Evolutionary conservation across 2,888 invertebrate genomes (phyloP), one percentile per base, ranked within the genome.

Genomic region (Chymomyza amoena): DNA sequence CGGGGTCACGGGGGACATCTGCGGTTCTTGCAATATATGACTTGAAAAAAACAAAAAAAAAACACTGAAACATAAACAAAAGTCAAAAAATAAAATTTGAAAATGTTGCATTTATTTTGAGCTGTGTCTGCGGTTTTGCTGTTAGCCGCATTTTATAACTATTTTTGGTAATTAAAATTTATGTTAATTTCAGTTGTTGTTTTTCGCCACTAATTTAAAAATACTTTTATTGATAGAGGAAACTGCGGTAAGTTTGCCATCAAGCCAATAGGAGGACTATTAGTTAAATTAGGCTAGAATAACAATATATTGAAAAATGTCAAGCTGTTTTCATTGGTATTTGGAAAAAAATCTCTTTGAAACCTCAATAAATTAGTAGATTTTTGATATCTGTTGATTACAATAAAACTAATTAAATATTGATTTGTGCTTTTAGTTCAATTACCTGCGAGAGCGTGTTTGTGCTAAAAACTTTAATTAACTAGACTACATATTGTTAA

Each of bases 161-260:
- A 76, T 73, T 79, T 79, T 72, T 51, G 76, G 73, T 76, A 71
- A 78, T 79, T 78, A 69, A 73, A 73, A 78, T 78, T 78, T 78
- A 79, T 78, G 79, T 67, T 76, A 79, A 78, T 79, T 76, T 69
- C 39, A 52, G 69, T 67, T 69, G 54, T 69, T 67, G 76, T 78
- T 72, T 78, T 76, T 25, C 2, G 67, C 10, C 51, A 57, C 79
- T 78, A 78, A 79, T 79, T 78, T 77, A 68, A 78, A 78, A 78
- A 60, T 32, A 32, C 63, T 76, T 79, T 75, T 45, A 45, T 45
- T 3, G 13, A 13, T 13, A 6, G 6, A 45, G 39, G 39, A 45
- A 45, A 45, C 39, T 45, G 39, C 39, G 39, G 39, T 13, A 13
- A 4, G 39, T 45, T 32, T 45, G 13, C 10, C 10, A 13, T 45